These are phyloP conservation scores for Paracentrotus lividus DNA, from an alignment of 53 echinoderm and acorn worm species.

Conservation along the genomic window DNA sequence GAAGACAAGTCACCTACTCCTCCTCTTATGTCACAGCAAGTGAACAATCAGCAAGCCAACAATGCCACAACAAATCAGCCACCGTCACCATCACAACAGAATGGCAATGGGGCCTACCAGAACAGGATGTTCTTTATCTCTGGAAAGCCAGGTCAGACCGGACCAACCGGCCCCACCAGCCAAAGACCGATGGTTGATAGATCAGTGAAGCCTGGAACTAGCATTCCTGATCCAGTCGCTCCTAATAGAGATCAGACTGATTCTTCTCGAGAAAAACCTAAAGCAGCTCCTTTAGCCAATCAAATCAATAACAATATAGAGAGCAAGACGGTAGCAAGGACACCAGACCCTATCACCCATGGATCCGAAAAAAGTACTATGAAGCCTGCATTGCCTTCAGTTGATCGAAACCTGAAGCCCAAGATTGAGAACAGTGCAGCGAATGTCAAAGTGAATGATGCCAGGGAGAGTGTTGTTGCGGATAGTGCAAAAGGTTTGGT, in stretches of 20 bases:
- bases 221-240: not conserved
- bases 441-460: not conserved
- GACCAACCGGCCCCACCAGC: not conserved
- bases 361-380: not conserved
- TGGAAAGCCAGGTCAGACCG: slow-evolving; percentile 16
- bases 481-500: not conserved
- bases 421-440: slow-evolving; percentile 24
- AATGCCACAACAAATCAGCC: slow-evolving; percentile 29
- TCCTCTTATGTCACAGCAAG: not conserved
- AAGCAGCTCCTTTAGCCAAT: slow-evolving; percentile 1
- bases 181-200: slow-evolving; percentile 61
- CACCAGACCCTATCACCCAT: not conserved
- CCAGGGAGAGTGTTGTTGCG: not conserved
- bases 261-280: slow-evolving; percentile 22
- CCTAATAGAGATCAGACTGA: slow-evolving; percentile 21
- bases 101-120: slow-evolving; percentile 40
- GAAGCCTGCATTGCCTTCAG: slow-evolving; percentile 23
- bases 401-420: slow-evolving; percentile 72
- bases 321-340: not conserved
- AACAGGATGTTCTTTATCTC: slow-evolving; percentile 67
- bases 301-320: not conserved
- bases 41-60: not conserved
- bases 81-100: not conserved
- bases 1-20: slow-evolving; percentile 65
- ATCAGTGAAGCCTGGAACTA: slow-evolving; percentile 62